Evolutionary conservation across 2,888 invertebrate species (phyloP).

Genomic region (Zhuqinia jingwanae): DNA sequence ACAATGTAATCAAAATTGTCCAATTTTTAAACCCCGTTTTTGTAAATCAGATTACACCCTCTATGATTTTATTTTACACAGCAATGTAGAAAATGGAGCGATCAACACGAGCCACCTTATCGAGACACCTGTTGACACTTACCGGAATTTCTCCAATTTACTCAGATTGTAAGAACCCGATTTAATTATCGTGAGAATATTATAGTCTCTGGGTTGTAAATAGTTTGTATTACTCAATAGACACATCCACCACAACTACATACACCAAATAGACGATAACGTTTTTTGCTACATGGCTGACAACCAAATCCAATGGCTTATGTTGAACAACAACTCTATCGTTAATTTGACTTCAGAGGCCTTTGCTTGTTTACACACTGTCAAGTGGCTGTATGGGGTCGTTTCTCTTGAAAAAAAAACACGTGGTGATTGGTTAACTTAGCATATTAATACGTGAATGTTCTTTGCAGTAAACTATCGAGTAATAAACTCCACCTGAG

Average conservation of each 20-base stretch:
- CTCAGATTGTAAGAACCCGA: conserved; percentile 2
- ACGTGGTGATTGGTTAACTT: neutral
- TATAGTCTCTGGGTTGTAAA: too few relatives aligned
- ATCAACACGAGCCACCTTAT: neutral
- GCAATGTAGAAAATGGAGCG: neutral
- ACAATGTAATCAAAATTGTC: conserved; percentile 14
- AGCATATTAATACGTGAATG: conserved; percentile 12
- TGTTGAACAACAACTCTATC: conserved; percentile 78
- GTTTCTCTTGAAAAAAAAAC: neutral
- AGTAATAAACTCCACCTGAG: conserved; percentile 82
- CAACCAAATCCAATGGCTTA: neutral
- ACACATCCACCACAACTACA: conserved; percentile 43
- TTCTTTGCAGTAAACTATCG: conserved; percentile 81
- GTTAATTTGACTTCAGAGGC: conserved; percentile 74
- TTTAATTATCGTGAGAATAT: neutral
- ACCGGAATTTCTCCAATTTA: neutral
- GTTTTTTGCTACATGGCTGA: conserved; percentile 31
- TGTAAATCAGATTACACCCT: neutral
- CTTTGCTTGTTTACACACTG: conserved; percentile 50
- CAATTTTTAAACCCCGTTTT: neutral
- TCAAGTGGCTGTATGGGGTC: neutral
- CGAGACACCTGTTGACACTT: neutral
- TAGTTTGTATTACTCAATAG: conserved; percentile 1
- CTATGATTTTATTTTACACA: too few relatives aligned
- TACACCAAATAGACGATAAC: conserved; percentile 7